Percentiles rank a stretch among this genome's conserved stretches.
Evolutionary conservation across 2,888 invertebrate genomes (phyloP).

Genomic region (Diabrotica balteata): DNA sequence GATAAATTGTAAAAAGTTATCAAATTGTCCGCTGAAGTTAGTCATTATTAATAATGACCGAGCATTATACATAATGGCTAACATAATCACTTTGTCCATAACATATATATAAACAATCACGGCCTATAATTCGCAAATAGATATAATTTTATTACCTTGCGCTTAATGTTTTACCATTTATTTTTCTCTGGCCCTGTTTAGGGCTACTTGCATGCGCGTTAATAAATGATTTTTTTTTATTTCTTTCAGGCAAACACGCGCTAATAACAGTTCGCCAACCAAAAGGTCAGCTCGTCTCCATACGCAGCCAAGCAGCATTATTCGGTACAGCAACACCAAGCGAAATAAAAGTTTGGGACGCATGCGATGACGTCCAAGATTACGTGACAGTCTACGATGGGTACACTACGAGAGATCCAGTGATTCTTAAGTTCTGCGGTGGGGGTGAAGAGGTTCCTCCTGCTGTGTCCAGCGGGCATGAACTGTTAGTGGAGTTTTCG

Average conservation of each 20-base stretch:
- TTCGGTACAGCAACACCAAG: slow-evolving; percentile 65
- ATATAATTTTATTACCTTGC: no score
- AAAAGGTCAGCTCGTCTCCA: slow-evolving; percentile 84
- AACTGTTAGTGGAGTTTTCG: slow-evolving; percentile 87
- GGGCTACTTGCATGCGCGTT: no score
- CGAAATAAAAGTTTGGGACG: slow-evolving; percentile 74
- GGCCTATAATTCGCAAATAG: no score
- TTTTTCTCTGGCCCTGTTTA: no score
- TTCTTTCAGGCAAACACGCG: slow-evolving; percentile 79
- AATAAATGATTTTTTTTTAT: not conserved
- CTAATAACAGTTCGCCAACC: slow-evolving; percentile 85
- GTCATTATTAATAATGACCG: no score
- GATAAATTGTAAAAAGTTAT: no score
- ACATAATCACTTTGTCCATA: no score
- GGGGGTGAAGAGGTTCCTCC: slow-evolving; percentile 87
- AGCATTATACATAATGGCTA: no score
- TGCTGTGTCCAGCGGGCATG: slow-evolving; percentile 86
- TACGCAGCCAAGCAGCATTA: slow-evolving; percentile 77
- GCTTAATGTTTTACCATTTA: no score
- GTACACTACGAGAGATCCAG: slow-evolving; percentile 82
- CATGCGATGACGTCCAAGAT: slow-evolving; percentile 84
- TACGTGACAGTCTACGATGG: slow-evolving; percentile 90
- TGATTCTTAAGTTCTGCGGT: slow-evolving; percentile 88
- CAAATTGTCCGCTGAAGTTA: no score
- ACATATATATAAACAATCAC: no score